Conservation (phyloP, 1,140 invertebrate genomes). For the Orussus abietinus region DNA sequence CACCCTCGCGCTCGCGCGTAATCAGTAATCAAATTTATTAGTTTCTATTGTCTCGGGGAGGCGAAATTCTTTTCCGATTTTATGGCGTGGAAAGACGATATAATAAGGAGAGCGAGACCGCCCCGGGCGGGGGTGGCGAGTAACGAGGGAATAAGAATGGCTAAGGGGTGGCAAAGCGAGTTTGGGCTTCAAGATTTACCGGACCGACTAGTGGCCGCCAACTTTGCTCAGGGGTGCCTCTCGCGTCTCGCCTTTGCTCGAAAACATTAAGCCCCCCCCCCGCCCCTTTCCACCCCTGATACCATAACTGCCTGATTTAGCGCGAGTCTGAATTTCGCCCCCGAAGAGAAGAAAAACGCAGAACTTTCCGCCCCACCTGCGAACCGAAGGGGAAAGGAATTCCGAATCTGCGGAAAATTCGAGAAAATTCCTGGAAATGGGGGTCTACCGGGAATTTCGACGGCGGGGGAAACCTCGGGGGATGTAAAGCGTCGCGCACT, state of each 20-base stretch:
- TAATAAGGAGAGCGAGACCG: constrained; percentile 49
- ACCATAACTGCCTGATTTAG: no score
- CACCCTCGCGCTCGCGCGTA: no score
- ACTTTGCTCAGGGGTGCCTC: constrained; percentile 30
- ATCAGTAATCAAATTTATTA: constrained; percentile 57
- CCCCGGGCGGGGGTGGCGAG: constrained; percentile 47
- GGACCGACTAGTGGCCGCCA: constrained; percentile 46
- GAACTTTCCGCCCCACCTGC: no score
- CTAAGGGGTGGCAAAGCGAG: constrained; percentile 22
- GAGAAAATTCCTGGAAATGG: no score
- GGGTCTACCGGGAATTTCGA: no score
- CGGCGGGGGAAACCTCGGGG: no score
- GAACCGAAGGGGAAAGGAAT: no score
- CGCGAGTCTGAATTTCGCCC: no score
- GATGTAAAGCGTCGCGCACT: no score
- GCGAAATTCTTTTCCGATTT: constrained; percentile 54
- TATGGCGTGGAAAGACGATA: constrained; percentile 56
- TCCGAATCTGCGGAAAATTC: no score
- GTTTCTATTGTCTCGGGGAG: constrained; percentile 53
- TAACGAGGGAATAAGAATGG: constrained; percentile 56
- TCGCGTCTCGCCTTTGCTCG: constrained; percentile 29
- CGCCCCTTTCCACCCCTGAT: no score
- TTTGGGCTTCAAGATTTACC: constrained; percentile 48
- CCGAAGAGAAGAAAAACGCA: no score
- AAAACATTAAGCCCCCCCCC: constrained; percentile 51